phyloP scores from a whole-genome alignment of 2,888 invertebrate species.

The Lepas anatifera region DNA sequence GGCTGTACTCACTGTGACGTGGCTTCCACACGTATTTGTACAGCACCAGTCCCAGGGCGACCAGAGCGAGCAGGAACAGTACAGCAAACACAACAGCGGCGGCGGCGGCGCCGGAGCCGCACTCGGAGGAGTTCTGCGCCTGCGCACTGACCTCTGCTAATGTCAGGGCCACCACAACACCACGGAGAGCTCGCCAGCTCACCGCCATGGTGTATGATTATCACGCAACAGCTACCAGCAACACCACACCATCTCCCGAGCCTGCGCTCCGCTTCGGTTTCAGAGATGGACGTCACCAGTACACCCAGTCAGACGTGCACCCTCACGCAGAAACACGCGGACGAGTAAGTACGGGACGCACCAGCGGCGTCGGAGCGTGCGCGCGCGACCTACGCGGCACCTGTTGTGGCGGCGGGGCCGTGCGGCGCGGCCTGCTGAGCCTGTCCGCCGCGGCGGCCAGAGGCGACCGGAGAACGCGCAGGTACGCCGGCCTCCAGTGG shows the following conservation, averaged over 20 bases:
- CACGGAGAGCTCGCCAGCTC: background rate
- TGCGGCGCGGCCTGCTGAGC: no score
- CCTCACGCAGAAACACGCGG: no score
- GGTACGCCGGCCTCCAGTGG: background rate
- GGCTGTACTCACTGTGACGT: background rate
- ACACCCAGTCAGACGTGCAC: no score
- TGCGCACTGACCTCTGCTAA: background rate
- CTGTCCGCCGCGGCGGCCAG: background rate
- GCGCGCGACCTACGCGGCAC: background rate
- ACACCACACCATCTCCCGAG: no score
- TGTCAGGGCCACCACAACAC: background rate
- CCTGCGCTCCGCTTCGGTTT: no score
- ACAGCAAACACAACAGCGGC: background rate
- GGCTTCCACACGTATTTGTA: conserved; percentile 3
- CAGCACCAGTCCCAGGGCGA: background rate
- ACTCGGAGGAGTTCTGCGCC: background rate
- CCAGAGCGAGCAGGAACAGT: background rate
- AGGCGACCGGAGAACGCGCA: background rate
- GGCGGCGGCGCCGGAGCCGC: background rate
- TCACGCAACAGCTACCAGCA: no score
- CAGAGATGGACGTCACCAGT: no score
- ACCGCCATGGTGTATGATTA: background rate
- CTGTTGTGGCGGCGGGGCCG: background rate
- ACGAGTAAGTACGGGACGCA: no score
- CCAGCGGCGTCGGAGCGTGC: no score